Percentiles rank a stretch among this genome's conserved stretches.
Conservation (phyloP, 2,888 invertebrate genomes). For the Antheraea assamensis region DNA sequence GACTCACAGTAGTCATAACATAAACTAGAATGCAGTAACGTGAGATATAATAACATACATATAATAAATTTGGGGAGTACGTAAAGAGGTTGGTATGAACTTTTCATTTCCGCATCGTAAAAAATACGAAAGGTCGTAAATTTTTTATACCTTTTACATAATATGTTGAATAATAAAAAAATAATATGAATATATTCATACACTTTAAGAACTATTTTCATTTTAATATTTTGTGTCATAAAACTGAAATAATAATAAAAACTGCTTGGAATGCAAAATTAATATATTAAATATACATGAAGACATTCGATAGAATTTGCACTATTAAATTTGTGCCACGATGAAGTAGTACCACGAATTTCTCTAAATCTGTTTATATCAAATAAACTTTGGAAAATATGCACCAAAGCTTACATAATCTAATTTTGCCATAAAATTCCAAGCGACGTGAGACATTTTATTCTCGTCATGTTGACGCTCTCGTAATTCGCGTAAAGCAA, state of each 20-base stretch:
- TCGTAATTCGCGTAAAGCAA: slow-evolving; percentile 6
- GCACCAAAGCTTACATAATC: slow-evolving; percentile 7
- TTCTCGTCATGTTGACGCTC: slow-evolving; percentile 7
- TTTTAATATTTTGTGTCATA: background rate
- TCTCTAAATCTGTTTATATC: background rate
- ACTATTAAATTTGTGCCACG: background rate
- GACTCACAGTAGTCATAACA: background rate
- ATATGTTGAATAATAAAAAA: slow-evolving; percentile 1
- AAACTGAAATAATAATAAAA: slow-evolving; percentile 1
- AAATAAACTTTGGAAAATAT: slow-evolving; percentile 12
- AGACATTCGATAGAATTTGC: background rate
- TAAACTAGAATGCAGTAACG: background rate
- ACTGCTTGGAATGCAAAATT: background rate
- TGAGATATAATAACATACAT: background rate
- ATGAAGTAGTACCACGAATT: slow-evolving; percentile 4
- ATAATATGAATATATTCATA: slow-evolving; percentile 4
- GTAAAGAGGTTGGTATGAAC: background rate
- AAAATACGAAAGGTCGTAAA: slow-evolving; percentile 7
- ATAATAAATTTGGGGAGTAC: background rate
- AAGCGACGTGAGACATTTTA: slow-evolving; percentile 6
- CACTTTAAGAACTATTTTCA: slow-evolving; percentile 4
- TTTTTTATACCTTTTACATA: slow-evolving; percentile 5
- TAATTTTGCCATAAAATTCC: slow-evolving; percentile 11
- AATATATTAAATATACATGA: background rate
- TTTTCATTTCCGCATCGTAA: slow-evolving; percentile 9